Percentiles rank a stretch among this genome's conserved stretches.
phyloP scores from a whole-genome alignment of 2,113 vertebrate species.

The Mustela nigripes region DNA sequence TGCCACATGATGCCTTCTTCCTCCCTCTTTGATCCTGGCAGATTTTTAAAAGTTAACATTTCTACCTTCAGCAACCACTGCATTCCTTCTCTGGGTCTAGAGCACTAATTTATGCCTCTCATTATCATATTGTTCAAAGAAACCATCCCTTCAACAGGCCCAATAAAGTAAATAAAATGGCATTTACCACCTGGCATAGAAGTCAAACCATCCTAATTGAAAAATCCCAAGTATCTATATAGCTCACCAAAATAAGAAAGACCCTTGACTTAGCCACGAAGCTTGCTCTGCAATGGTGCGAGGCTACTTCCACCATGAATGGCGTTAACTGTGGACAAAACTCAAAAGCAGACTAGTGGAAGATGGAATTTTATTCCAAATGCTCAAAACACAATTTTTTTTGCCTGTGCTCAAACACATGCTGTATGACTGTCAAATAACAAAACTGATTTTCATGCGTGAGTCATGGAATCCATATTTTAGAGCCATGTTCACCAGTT shows the following conservation, averaged over 20 bases:
- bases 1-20: not conserved
- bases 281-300: not conserved
- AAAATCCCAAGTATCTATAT: constrained; percentile 20
- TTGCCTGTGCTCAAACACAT: not conserved
- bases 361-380: not conserved
- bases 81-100: not conserved
- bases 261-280: not conserved
- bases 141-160: not conserved
- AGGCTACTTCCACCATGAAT: not conserved
- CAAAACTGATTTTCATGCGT: not conserved
- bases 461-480: not conserved
- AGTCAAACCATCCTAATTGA: not conserved
- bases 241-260: not conserved
- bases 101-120: not conserved
- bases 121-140: not conserved
- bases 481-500: not conserved
- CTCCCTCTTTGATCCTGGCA: not conserved
- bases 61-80: not conserved
- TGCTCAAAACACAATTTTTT: not conserved
- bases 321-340: not conserved
- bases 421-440: not conserved
- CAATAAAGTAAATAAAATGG: constrained; percentile 41
- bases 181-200: not conserved
- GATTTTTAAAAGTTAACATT: constrained; percentile 41
- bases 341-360: not conserved